Percentiles rank a stretch among this genome's conserved stretches.
These are phyloP conservation scores for Megastigmus dorsalis DNA, from an alignment of 2,888 invertebrate genomes.

Conservation along the genomic window DNA sequence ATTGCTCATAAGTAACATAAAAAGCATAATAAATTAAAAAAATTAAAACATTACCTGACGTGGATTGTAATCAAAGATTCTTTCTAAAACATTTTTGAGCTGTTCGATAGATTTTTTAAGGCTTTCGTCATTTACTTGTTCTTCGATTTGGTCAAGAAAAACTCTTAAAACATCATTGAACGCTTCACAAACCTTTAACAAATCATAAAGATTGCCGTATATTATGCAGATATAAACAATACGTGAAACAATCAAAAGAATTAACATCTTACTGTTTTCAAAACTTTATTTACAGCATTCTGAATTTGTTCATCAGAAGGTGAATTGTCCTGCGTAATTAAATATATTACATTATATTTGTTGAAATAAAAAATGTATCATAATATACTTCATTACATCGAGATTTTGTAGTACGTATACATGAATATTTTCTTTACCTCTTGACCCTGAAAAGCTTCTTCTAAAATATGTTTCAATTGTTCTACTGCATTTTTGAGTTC, in stretches of 20 bases:
- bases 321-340: not conserved
- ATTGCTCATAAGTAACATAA: no score
- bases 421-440: not conserved
- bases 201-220: not conserved
- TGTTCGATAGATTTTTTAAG: not conserved
- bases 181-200: not conserved
- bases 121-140: not conserved
- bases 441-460: not conserved
- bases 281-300: not conserved
- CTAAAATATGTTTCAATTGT: not conserved
- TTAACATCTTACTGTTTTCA: not conserved
- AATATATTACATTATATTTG: not conserved
- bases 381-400: no score
- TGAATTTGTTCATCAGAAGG: not conserved
- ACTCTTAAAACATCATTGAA: not conserved
- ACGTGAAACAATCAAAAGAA: not conserved
- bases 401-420: no score
- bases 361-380: not conserved
- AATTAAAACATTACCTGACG: not conserved
- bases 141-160: constrained; percentile 1
- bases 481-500: not conserved
- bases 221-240: no score
- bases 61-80: not conserved
- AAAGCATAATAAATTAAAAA: no score
- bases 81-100: not conserved